Conservation (phyloP, 1,140 invertebrate species). For the Potamilus streckersoni region DNA sequence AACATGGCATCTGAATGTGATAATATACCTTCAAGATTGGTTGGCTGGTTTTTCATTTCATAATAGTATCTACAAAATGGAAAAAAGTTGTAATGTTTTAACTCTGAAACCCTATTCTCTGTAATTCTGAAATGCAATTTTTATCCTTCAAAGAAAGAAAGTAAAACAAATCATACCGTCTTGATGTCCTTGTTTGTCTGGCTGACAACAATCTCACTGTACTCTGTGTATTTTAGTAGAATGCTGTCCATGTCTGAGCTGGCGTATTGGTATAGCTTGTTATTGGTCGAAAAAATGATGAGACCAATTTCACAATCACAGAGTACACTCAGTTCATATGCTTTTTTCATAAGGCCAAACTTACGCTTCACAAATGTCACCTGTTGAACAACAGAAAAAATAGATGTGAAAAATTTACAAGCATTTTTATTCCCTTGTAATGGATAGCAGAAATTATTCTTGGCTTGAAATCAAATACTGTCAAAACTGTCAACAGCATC, state of each 20-base stretch:
- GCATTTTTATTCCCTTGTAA: no score
- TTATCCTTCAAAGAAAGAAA: background rate
- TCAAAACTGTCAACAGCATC: no score
- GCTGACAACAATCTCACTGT: constrained; percentile 99
- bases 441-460: no score
- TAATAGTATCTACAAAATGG: no score
- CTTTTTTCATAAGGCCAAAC: constrained; percentile 99
- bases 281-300: constrained; percentile 99
- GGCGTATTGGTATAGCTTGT: constrained; percentile 99
- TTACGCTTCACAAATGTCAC: constrained; percentile 99
- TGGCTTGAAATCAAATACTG: no score
- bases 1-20: no score
- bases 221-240: constrained; percentile 99
- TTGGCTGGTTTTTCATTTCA: no score
- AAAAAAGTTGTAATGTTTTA: no score
- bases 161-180: constrained; percentile 79
- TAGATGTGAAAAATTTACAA: background rate
- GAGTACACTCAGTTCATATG: constrained; percentile 97
- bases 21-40: no score
- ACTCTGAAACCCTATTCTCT: no score
- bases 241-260: constrained; percentile 99
- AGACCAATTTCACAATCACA: constrained; percentile 99
- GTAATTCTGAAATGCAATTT: no score
- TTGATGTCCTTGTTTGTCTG: constrained; percentile 99
- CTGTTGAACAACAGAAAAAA: constrained; percentile 71